A percentile compares a stretch with the other conserved stretches of the same genome.
Conservation (phyloP, 2,888 invertebrate species). For the Eremobia ochroleuca region DNA sequence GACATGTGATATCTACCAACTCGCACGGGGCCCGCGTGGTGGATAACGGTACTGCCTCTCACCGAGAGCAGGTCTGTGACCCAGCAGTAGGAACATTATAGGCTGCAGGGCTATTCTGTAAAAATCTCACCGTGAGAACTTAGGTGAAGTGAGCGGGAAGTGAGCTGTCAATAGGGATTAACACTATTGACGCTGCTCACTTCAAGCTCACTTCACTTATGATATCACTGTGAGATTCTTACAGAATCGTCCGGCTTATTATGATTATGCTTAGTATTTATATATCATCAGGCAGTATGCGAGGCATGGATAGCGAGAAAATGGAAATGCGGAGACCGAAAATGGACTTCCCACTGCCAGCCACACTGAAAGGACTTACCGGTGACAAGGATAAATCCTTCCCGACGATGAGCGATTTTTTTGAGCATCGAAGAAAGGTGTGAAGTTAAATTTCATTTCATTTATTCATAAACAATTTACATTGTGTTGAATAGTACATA, state of each 20-base stretch:
- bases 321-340: conserved; percentile 84
- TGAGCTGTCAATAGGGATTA: too few relatives aligned
- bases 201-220: too few relatives aligned
- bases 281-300: conserved; percentile 77
- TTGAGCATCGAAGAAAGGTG: conserved; percentile 84
- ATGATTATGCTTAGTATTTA: conserved; percentile 24
- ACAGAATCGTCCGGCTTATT: too few relatives aligned
- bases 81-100: background rate
- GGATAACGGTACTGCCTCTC: background rate
- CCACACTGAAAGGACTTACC: conserved; percentile 79
- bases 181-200: too few relatives aligned
- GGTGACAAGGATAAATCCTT: conserved; percentile 81
- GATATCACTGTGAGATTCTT: too few relatives aligned
- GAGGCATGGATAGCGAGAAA: conserved; percentile 81
- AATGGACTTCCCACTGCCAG: conserved; percentile 85
- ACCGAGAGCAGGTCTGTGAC: background rate
- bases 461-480: too few relatives aligned
- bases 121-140: too few relatives aligned
- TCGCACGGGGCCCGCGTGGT: background rate
- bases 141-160: too few relatives aligned
- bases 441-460: too few relatives aligned
- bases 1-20: too few relatives aligned
- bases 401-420: conserved; percentile 90
- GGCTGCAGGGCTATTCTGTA: too few relatives aligned
- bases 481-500: too few relatives aligned